phyloP scores from a whole-genome alignment of 2,797 vertebrate genomes.

The Danio albolineatus region DNA sequence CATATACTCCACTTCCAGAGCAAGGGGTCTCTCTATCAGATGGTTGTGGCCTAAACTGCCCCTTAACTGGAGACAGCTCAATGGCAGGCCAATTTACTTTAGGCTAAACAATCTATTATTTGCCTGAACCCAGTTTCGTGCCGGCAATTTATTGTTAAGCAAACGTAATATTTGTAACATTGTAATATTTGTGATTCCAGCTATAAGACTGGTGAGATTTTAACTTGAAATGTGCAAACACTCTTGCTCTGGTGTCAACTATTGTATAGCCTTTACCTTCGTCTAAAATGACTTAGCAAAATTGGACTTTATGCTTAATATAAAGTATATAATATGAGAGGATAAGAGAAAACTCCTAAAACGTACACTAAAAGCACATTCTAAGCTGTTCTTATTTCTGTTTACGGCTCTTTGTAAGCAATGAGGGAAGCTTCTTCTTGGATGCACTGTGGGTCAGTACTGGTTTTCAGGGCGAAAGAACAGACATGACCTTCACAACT shows the following conservation, averaged over 20 bases:
- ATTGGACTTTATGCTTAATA: not conserved
- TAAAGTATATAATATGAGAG: not conserved
- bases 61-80: slow-evolving; percentile 42
- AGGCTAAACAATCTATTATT: slow-evolving; percentile 26
- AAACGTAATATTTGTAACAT: not conserved
- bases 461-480: slow-evolving; percentile 37
- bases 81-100: slow-evolving; percentile 32
- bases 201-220: slow-evolving; percentile 25
- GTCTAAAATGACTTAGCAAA: slow-evolving; percentile 16
- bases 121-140: slow-evolving; percentile 2
- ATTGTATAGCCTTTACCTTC: slow-evolving; percentile 32
- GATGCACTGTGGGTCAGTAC: slow-evolving; percentile 25
- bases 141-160: not conserved
- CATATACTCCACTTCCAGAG: slow-evolving; percentile 53
- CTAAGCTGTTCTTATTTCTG: not conserved
- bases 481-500: slow-evolving; percentile 28
- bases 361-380: slow-evolving; percentile 4
- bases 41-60: slow-evolving; percentile 42
- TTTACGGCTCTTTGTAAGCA: not conserved
- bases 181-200: slow-evolving; percentile 13
- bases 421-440: not conserved
- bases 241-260: slow-evolving; percentile 63
- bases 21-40: slow-evolving; percentile 55
- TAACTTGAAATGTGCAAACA: slow-evolving; percentile 35
- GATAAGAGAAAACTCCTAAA: not conserved